These are phyloP conservation scores for Xestia rhomboidea DNA, from an alignment of 2,888 invertebrate genomes.

Conservation along the genomic window DNA sequence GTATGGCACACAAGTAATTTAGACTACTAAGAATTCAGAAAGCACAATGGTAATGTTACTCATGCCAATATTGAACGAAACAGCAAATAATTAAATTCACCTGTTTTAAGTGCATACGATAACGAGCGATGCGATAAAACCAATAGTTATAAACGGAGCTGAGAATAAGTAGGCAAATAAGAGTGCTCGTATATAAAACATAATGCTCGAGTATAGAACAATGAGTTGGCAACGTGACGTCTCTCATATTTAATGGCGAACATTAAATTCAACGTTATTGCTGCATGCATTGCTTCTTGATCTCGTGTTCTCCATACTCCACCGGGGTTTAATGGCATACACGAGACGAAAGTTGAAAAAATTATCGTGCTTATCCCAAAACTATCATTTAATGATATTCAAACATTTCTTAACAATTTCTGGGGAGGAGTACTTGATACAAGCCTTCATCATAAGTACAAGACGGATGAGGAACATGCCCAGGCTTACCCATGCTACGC, in stretches of 20 bases:
- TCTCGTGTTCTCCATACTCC: conserved; percentile 19
- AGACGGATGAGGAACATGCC: conserved; percentile 2
- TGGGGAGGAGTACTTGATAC: not conserved
- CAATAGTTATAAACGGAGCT: conserved; percentile 34
- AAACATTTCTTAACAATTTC: conserved; percentile 2
- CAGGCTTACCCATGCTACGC: conserved; percentile 21
- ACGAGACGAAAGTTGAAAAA: conserved; percentile 1
- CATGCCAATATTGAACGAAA: conserved; percentile 37
- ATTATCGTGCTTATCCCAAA: not conserved
- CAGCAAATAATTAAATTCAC: conserved; percentile 42
- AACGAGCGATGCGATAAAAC: conserved; percentile 51
- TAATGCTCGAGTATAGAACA: conserved; percentile 37
- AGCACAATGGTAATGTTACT: conserved; percentile 15
- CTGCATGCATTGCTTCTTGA: conserved; percentile 25
- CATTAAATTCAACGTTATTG: conserved; percentile 34
- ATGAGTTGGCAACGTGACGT: conserved; percentile 40
- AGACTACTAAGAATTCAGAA: conserved; percentile 23
- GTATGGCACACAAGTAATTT: conserved; percentile 44
- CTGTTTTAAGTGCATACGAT: conserved; percentile 48
- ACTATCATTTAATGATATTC: not conserved
- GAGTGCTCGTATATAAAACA: conserved; percentile 17
- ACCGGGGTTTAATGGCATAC: conserved; percentile 1
- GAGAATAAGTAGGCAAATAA: conserved; percentile 32
- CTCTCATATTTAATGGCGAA: conserved; percentile 32
- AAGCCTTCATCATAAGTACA: not conserved